Conservation (phyloP, 2,113 vertebrate species). For the Apaloderma vittatum region DNA sequence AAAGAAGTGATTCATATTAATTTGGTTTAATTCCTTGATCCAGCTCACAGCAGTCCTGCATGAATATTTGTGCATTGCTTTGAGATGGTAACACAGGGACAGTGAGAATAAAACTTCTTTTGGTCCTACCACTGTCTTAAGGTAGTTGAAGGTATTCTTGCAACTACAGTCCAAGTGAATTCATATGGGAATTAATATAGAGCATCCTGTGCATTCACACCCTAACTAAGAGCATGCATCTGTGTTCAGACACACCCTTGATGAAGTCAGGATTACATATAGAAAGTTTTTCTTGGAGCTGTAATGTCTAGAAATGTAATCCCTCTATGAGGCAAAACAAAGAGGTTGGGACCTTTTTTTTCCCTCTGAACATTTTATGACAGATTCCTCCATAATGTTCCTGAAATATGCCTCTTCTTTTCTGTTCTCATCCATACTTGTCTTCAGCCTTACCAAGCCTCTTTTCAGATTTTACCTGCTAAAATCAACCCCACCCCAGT, state of each 20-base stretch:
- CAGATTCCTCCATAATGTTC: not conserved
- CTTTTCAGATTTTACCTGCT: not conserved
- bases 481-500: not conserved
- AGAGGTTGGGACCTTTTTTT: not conserved
- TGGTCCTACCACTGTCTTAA: not conserved
- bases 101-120: not conserved
- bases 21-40: not conserved
- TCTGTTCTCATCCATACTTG: not conserved
- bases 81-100: not conserved
- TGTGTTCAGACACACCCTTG: not conserved
- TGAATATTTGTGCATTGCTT: not conserved
- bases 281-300: constrained; percentile 7
- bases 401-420: not conserved
- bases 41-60: not conserved
- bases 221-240: not conserved
- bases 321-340: not conserved
- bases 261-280: not conserved
- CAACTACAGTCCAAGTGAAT: not conserved
- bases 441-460: not conserved
- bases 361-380: not conserved
- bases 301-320: not conserved
- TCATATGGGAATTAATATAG: not conserved
- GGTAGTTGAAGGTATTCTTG: not conserved
- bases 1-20: not conserved
- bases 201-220: not conserved